phyloP scores from a whole-genome alignment of 37 sponge, comb jelly and placozoan genomes.

The Crambe crambe region DNA sequence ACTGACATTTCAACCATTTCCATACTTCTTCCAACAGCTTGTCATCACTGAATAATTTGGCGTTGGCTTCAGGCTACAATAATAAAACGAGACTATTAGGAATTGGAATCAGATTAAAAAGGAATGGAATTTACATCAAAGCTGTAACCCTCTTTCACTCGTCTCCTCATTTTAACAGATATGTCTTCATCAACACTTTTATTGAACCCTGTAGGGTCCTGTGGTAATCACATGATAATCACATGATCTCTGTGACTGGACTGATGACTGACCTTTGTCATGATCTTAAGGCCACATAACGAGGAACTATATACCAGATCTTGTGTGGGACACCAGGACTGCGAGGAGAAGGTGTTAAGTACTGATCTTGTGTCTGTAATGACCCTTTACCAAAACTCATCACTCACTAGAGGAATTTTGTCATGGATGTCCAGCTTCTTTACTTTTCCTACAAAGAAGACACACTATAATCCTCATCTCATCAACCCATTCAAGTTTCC shows the following conservation, averaged over 20 bases:
- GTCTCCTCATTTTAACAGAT: conserved; percentile 60
- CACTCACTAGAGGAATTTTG: conserved; percentile 50
- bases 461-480: background rate
- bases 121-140: conserved; percentile 58
- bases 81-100: background rate
- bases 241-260: too few relatives aligned
- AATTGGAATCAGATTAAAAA: background rate
- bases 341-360: too few relatives aligned
- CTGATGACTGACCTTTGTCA: background rate
- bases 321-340: conserved; percentile 11
- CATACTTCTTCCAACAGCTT: conserved; percentile 16
- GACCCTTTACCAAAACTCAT: background rate
- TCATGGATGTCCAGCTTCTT: conserved; percentile 44
- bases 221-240: conserved; percentile 5
- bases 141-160: conserved; percentile 70
- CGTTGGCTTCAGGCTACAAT: conserved; percentile 22
- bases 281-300: background rate
- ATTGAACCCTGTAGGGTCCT: too few relatives aligned
- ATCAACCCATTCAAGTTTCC: background rate
- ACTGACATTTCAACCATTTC: conserved; percentile 41
- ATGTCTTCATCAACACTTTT: conserved; percentile 47
- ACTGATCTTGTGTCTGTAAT: background rate
- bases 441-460: conserved; percentile 24
- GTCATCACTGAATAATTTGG: conserved; percentile 28
- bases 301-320: background rate